Conservation (phyloP, 2,113 vertebrate genomes). For the Serinus canaria region DNA sequence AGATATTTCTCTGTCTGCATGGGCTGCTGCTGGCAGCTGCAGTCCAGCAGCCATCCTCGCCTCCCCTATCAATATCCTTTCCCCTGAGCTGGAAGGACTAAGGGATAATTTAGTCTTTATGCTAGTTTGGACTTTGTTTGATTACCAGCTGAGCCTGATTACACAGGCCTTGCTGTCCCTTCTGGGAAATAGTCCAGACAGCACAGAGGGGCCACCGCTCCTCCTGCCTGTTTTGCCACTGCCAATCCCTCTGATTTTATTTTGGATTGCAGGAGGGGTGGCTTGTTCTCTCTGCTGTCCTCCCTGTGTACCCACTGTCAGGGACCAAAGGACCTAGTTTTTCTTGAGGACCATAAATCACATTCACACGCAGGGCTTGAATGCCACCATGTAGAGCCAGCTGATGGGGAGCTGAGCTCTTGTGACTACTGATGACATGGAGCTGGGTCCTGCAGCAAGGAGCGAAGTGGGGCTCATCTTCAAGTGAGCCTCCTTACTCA, state of each 20-base stretch:
- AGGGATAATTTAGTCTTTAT: slow-evolving; percentile 67
- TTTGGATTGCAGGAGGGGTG: background rate
- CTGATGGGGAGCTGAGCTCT: background rate
- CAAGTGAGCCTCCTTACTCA: background rate
- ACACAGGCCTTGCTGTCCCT: slow-evolving; percentile 55
- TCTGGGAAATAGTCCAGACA: slow-evolving; percentile 52
- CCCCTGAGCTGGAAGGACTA: slow-evolving; percentile 58
- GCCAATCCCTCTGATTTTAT: background rate
- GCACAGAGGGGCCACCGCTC: background rate
- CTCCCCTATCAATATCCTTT: slow-evolving; percentile 51
- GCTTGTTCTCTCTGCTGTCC: background rate
- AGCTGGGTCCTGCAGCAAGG: background rate
- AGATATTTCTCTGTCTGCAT: background rate
- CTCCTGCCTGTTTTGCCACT: background rate
- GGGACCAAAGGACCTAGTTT: background rate
- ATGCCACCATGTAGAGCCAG: background rate
- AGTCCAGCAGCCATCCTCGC: background rate
- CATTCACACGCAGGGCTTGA: background rate
- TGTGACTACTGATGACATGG: background rate
- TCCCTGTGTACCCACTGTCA: background rate
- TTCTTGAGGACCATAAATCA: background rate
- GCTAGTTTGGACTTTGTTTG: slow-evolving; percentile 66
- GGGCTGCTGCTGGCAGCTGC: slow-evolving; percentile 60
- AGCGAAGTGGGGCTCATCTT: background rate
- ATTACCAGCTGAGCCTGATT: slow-evolving; percentile 77